phyloP scores from a whole-genome alignment of 2,113 vertebrate genomes.

The Chloroceryle aenea region DNA sequence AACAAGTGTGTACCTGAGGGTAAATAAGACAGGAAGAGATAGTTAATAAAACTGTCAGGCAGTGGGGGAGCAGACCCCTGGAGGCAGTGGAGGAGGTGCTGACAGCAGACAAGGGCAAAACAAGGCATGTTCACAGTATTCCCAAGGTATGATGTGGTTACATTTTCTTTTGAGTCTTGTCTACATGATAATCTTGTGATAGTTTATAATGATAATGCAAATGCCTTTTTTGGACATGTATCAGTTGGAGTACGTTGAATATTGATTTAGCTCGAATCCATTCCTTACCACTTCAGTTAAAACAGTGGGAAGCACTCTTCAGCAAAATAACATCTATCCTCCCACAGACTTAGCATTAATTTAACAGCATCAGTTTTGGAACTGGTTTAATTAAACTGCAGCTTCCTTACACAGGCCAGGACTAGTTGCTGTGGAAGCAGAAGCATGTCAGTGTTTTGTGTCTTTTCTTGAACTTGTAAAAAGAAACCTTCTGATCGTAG shows the following conservation, averaged over 20 bases:
- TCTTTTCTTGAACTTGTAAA: background rate
- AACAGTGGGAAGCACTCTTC: background rate
- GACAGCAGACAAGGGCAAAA: conserved; percentile 22
- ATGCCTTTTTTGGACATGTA: conserved; percentile 7
- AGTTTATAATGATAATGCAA: conserved; percentile 28
- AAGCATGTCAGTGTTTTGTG: background rate
- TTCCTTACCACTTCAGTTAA: conserved; percentile 12
- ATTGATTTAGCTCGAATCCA: conserved; percentile 18
- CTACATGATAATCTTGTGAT: background rate
- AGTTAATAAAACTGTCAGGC: conserved; percentile 16
- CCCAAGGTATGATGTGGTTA: background rate
- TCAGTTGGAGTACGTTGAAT: background rate
- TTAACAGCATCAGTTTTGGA: conserved; percentile 4
- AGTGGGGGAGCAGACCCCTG: background rate
- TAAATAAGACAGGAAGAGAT: background rate
- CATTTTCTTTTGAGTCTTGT: conserved; percentile 14
- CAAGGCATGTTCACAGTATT: conserved; percentile 14
- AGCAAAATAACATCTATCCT: conserved; percentile 2
- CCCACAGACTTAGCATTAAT: conserved; percentile 26
- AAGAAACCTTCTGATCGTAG: background rate
- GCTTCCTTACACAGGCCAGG: conserved; percentile 23
- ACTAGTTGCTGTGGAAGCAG: conserved; percentile 5
- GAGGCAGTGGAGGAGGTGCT: conserved; percentile 22
- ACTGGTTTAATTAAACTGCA: conserved; percentile 38
- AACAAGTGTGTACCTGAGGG: background rate